Conservation (phyloP, 2,113 vertebrate genomes). For the Blennius ocellaris region DNA sequence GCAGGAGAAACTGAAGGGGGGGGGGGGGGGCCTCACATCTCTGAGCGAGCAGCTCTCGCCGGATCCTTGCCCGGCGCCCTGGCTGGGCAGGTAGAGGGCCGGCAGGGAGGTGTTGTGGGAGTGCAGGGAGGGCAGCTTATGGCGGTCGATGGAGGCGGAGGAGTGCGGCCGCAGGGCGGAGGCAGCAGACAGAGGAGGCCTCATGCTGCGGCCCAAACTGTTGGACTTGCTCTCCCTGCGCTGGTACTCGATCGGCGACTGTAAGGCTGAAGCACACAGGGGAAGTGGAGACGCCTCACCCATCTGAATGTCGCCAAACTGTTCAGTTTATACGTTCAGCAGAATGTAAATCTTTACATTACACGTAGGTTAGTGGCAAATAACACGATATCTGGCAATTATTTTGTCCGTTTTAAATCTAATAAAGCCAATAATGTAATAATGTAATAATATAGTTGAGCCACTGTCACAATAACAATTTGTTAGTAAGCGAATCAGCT, state of each 20-base stretch:
- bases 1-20: slow-evolving; percentile 2
- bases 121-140: slow-evolving; percentile 84
- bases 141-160: slow-evolving; percentile 87
- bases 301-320: background rate
- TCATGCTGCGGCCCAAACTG: slow-evolving; percentile 88
- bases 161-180: slow-evolving; percentile 85
- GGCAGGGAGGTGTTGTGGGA: slow-evolving; percentile 90
- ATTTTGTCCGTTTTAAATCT: no score
- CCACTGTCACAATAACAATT: no score
- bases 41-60: slow-evolving; percentile 58
- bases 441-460: no score
- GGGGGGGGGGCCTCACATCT: slow-evolving; percentile 77
- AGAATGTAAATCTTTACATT: no score
- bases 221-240: slow-evolving; percentile 92
- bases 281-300: background rate
- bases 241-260: slow-evolving; percentile 95
- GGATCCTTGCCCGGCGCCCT: slow-evolving; percentile 72
- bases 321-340: no score
- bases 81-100: slow-evolving; percentile 86
- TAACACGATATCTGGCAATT: no score
- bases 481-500: no score
- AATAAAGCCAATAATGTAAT: no score
- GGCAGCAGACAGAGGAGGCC: slow-evolving; percentile 75
- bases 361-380: no score
- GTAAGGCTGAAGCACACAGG: slow-evolving; percentile 83